These are phyloP conservation scores for Troilus luridus DNA, from an alignment of 2,888 invertebrate genomes.

Conservation along the genomic window DNA sequence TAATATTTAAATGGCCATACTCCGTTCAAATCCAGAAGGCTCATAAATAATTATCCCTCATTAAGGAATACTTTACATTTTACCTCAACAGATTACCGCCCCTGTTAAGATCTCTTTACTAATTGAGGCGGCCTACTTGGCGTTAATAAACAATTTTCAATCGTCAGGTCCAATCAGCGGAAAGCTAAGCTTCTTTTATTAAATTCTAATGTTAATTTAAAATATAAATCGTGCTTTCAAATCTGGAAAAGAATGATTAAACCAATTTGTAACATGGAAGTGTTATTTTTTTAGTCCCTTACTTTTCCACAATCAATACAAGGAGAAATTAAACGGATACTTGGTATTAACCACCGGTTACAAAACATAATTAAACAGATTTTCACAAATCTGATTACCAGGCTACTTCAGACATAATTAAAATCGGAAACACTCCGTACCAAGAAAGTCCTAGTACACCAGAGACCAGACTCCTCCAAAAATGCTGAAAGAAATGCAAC, in stretches of 20 bases:
- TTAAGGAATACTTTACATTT: background rate
- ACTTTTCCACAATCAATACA: too few species aligned
- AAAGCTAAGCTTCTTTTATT: background rate
- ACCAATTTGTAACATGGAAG: background rate
- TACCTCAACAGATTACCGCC: background rate
- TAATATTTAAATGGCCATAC: background rate
- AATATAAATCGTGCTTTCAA: background rate
- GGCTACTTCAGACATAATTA: too few species aligned
- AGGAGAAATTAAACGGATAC: too few species aligned
- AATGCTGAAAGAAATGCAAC: too few species aligned
- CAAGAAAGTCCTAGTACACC: too few species aligned
- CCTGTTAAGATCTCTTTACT: background rate
- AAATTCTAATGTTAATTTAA: background rate
- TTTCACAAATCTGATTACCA: too few species aligned
- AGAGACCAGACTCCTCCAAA: too few species aligned
- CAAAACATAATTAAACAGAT: too few species aligned
- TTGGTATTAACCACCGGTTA: too few species aligned
- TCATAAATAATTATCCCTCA: constrained; percentile 24
- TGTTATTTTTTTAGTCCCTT: too few species aligned
- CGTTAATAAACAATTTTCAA: constrained; percentile 26
- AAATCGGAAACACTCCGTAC: too few species aligned
- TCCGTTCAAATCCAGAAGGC: background rate
- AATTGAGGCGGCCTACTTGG: background rate
- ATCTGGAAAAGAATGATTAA: background rate
- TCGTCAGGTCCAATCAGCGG: background rate